Evolutionary conservation across 2,888 invertebrate genomes (phyloP), one percentile per base, ranked within the genome.

Genomic region (Saturnia pavonia): DNA sequence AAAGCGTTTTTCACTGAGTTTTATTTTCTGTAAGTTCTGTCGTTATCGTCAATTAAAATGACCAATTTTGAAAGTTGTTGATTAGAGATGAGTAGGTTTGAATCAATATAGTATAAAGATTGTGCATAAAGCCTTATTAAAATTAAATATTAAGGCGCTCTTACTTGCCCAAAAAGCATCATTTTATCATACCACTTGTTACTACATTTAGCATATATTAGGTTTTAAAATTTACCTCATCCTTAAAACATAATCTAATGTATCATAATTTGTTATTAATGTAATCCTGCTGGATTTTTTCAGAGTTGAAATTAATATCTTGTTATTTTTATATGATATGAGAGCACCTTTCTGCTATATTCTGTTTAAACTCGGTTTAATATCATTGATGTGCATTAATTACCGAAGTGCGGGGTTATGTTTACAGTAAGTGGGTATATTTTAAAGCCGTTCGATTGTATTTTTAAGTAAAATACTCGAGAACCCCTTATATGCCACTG

Each of bases 21-120:
- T 60, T 60, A 27, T 60, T 60, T 60, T 27, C 57, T 60, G 12
- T 14, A 14, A 14, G 25, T 60, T 60, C 57, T 27, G 57, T 51
- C 48, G 48, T 57, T 27, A 77, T 74, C 71, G 86, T 89, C 86
- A 88, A 88, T 88, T 88, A 86, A 74, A 78, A 79, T 74, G 88
- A 89, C 88, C 88, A 88, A 89, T 89, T 89, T 87, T 86, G 75
- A 80, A 84, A 73, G 54, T 76, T 84, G 83, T 84, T 82, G 80
- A 73, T 72, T 83, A 83, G 77, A 72, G 70, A 27, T 57, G 74
- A 71, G 67, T 76, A 70, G 27, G 69, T 76, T 75, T 76, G 75
- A 74, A 75, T 76, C 69, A 60, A 69, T 74, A 70, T 75, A n/a
- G n/a, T 69, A 60, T 60, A 43, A 68, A 69, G 40, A 57, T 7